phyloP scores from a whole-genome alignment of 2,888 invertebrate species.

The Aromia moschata region DNA sequence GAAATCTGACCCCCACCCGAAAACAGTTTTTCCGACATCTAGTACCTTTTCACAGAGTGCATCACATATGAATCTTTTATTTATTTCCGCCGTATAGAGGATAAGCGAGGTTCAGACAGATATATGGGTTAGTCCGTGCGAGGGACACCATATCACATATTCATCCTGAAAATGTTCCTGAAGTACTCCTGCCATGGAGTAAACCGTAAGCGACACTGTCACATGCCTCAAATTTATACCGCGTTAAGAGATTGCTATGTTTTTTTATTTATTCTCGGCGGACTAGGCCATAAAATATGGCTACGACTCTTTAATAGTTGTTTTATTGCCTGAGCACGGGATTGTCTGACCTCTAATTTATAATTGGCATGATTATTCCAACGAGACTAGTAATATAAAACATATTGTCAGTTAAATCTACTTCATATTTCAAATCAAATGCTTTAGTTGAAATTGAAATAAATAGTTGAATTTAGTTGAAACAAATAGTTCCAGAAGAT shows the following conservation, averaged over 20 bases:
- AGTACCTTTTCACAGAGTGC: too few relatives aligned
- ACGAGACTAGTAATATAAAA: too few relatives aligned
- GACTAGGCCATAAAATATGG: conserved; percentile 7
- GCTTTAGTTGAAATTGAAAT: too few relatives aligned
- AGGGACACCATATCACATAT: conserved; percentile 49
- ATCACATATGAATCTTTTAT: too few relatives aligned
- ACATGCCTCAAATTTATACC: conserved; percentile 47
- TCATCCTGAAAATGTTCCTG: conserved; percentile 45
- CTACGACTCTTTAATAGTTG: conserved; percentile 1
- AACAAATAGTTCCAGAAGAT: too few relatives aligned
- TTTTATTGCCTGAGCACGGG: neutral
- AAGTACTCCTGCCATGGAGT: conserved; percentile 47
- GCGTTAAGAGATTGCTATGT: conserved; percentile 45
- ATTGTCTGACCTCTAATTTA: conserved; percentile 1
- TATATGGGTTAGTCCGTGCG: conserved; percentile 52
- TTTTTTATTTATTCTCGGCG: conserved; percentile 27
- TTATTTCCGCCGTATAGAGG: conserved; percentile 45
- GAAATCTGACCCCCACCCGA: too few relatives aligned
- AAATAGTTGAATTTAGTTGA: too few relatives aligned
- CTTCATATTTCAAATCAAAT: too few relatives aligned
- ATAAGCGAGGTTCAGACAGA: conserved; percentile 51
- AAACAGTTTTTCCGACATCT: too few relatives aligned
- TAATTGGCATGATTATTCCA: too few relatives aligned
- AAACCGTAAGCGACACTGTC: conserved; percentile 50
- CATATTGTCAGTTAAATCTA: too few relatives aligned